Percentiles rank a stretch among this genome's conserved stretches.
Conservation (phyloP, 1,140 invertebrate genomes). For the Trichomalopsis sarcophagae region DNA sequence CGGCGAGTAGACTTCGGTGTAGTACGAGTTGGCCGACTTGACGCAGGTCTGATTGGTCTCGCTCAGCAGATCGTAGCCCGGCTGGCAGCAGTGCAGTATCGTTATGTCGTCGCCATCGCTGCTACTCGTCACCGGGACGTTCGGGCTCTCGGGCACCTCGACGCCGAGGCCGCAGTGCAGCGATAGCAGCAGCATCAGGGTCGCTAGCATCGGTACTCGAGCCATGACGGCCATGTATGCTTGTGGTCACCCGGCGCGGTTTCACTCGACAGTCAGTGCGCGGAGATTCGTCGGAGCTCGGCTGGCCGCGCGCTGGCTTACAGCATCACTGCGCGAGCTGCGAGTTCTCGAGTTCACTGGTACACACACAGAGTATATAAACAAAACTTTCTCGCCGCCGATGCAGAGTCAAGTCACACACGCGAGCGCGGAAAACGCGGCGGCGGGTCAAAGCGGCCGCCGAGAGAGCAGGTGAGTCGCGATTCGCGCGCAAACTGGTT, state of each 20-base stretch:
- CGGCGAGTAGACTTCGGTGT: conserved; percentile 76
- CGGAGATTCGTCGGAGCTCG: not conserved
- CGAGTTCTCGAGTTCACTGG: not conserved
- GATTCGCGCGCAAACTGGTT: conserved; percentile 9
- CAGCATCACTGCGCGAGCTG: not conserved
- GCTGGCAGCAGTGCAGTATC: conserved; percentile 76
- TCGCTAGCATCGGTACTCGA: not conserved
- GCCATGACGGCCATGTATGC: not conserved
- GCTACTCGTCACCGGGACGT: conserved; percentile 47
- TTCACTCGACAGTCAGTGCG: not conserved
- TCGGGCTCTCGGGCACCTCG: conserved; percentile 49
- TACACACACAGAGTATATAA: not conserved
- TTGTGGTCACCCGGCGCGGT: no score
- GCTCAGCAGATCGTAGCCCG: conserved; percentile 66
- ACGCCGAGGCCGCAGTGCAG: conserved; percentile 57
- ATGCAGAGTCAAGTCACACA: not conserved
- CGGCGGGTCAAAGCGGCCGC: not conserved
- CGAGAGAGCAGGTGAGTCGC: not conserved
- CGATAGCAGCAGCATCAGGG: conserved; percentile 56
- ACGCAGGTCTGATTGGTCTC: conserved; percentile 53
- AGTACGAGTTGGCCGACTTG: conserved; percentile 56
- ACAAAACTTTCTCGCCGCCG: not conserved
- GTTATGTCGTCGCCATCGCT: conserved; percentile 56
- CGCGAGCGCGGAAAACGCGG: not conserved
- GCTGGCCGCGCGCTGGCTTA: not conserved